Evolutionary conservation across 2,797 vertebrate species (phyloP).

Genomic region (Borostomias antarcticus): DNA sequence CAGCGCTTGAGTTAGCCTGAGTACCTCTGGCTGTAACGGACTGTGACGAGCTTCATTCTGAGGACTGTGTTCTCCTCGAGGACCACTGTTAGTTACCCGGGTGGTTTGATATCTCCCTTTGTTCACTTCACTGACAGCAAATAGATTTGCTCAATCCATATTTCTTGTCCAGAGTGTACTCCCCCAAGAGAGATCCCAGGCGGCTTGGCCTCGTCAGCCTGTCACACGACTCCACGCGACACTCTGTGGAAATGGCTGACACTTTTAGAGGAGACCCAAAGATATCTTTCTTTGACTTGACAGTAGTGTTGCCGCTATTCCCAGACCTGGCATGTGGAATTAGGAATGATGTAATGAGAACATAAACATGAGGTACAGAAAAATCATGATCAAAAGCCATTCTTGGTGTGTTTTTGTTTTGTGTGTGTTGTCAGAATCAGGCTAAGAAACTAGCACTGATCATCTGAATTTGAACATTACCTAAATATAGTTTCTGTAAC

Average conservation of each 20-base stretch:
- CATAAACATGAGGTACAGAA: neutral
- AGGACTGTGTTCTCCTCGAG: slow-evolving; percentile 9
- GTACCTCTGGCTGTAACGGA: neutral
- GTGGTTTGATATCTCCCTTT: slow-evolving; percentile 37
- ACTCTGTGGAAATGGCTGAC: slow-evolving; percentile 11
- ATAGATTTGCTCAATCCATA: slow-evolving; percentile 60
- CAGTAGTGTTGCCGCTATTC: slow-evolving; percentile 29
- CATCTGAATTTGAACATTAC: no score
- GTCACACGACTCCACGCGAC: slow-evolving; percentile 21
- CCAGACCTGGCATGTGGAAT: slow-evolving; percentile 38
- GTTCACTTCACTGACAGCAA: slow-evolving; percentile 54
- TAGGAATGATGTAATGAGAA: neutral
- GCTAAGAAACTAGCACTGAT: no score
- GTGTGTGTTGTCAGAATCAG: no score
- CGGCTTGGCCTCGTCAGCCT: slow-evolving; percentile 50
- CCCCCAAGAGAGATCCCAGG: slow-evolving; percentile 36
- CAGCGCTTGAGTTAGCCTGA: neutral
- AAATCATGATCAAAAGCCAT: no score
- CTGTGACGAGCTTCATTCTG: slow-evolving; percentile 9
- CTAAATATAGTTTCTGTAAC: no score
- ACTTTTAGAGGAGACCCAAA: slow-evolving; percentile 23
- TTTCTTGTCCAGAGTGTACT: slow-evolving; percentile 63
- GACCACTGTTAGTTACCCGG: slow-evolving; percentile 12
- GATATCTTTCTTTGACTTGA: slow-evolving; percentile 38
- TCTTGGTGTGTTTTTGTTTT: no score